Conservation (phyloP, 2,797 vertebrate species). For the Lithobates pipiens region DNA sequence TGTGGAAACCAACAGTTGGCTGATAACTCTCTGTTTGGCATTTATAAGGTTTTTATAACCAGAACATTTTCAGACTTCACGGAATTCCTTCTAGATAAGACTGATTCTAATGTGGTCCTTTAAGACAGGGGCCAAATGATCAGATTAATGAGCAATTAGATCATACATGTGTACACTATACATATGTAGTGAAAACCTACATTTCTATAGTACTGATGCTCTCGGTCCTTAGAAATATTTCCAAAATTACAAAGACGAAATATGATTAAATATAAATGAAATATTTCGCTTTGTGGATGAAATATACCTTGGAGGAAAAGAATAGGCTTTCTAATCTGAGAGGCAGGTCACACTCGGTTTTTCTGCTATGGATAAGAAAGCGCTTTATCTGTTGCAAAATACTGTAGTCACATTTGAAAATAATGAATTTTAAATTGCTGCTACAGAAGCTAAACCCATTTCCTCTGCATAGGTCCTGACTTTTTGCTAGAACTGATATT, state of each 20-base stretch:
- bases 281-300: slow-evolving; percentile 41
- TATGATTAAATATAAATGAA: slow-evolving; percentile 40
- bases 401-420: slow-evolving; percentile 48
- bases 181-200: neutral
- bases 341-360: slow-evolving; percentile 52
- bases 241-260: slow-evolving; percentile 26
- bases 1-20: neutral
- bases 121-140: neutral
- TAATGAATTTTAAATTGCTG: slow-evolving; percentile 59
- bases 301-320: slow-evolving; percentile 48
- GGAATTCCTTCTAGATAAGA: too few relatives aligned
- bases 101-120: too few relatives aligned
- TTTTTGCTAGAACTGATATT: slow-evolving; percentile 48
- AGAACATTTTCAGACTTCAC: too few relatives aligned
- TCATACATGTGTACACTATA: neutral
- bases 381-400: slow-evolving; percentile 49
- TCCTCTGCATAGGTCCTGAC: slow-evolving; percentile 51
- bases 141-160: neutral
- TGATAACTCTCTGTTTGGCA: neutral
- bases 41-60: too few relatives aligned
- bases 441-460: slow-evolving; percentile 51
- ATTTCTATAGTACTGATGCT: neutral
- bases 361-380: slow-evolving; percentile 44
- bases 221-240: neutral
- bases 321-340: slow-evolving; percentile 51